Evolutionary conservation across 2,113 vertebrate genomes (phyloP), one percentile per base, ranked within the genome.

Genomic region (Neolamprologus caudopunctatus): DNA sequence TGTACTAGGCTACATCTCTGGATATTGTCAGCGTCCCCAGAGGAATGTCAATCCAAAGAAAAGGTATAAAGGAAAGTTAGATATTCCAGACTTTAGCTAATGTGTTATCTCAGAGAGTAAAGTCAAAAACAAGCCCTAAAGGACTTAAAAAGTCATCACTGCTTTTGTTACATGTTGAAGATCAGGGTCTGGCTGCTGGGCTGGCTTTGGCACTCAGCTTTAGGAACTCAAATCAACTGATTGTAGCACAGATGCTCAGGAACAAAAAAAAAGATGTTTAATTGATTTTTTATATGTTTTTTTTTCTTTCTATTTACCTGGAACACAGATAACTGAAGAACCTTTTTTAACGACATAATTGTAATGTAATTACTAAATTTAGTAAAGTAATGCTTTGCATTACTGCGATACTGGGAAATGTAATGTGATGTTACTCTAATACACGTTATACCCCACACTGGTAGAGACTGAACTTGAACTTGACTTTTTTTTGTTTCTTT

Each of bases 1-100:
- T 92, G 87, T 90, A 82, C 82, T 90, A 90, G 86, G 80, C 81
- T 73, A 53, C 12, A 33, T 91, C 83, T 95, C 94, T 96, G 95
- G 96, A 94, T 68, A 88, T 84, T 91, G 84, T 96, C 92, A 91
- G 75, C 57, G 57, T 47, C 83, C 85, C 80, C 84, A 45, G 9
- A 94, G 80, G 91, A 95, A 94, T 92, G 89, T 79, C 87, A 85
- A 92, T 87, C 85, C 42, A 14, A 50, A 87, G 85, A 90, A 94
- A 88, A 80, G 81, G 84, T 75, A 50, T 37, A 40, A 88, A 86
- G 40, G 14, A 33, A 84, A 88, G 86, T 66, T 82, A 82, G 33
- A 86, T 75, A 87, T 84, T 91, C 83, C 91, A 90, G 75, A 50
- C 87, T 86, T 88, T 92, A 91, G 89, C 86, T 91, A 14, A 12